These are phyloP conservation scores for Thaleichthys pacificus DNA, from an alignment of 2,797 vertebrate species.

Conservation along the genomic window DNA sequence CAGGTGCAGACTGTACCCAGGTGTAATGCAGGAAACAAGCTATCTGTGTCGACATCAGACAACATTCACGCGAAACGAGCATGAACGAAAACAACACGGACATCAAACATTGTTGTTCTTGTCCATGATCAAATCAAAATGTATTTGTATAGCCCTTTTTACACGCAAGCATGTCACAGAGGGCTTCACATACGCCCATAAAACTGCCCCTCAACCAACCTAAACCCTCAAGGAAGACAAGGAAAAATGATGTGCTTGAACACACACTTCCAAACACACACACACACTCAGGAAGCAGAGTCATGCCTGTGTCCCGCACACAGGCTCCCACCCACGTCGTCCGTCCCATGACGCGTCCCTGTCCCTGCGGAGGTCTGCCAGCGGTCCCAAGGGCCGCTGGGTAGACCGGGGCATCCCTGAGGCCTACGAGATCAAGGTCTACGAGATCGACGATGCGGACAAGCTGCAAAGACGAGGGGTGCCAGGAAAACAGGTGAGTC, in stretches of 20 bases:
- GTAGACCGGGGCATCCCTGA: conserved; percentile 86
- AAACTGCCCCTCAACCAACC: no score
- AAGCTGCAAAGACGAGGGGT: conserved; percentile 86
- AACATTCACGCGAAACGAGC: neutral
- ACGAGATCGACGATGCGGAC: conserved; percentile 91
- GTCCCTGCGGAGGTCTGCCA: conserved; percentile 78
- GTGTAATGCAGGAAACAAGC: neutral
- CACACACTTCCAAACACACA: neutral
- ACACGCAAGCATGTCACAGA: no score
- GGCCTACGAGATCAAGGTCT: conserved; percentile 93
- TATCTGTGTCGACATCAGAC: neutral
- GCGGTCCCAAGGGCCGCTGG: conserved; percentile 80
- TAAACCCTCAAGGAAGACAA: no score
- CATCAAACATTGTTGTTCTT: neutral
- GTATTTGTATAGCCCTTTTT: no score
- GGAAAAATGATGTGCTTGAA: no score
- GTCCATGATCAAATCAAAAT: no score
- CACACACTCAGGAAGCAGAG: neutral
- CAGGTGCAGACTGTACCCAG: neutral
- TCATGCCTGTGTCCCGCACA: neutral
- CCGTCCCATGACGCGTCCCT: conserved; percentile 80
- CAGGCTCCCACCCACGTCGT: conserved; percentile 83
- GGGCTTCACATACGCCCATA: no score
- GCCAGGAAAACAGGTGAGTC: conserved; percentile 79
- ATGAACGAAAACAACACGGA: neutral